Evolutionary conservation across 2,797 vertebrate species (phyloP), one percentile per base, ranked within the genome.

Genomic region (Tolypeutes matacus): DNA sequence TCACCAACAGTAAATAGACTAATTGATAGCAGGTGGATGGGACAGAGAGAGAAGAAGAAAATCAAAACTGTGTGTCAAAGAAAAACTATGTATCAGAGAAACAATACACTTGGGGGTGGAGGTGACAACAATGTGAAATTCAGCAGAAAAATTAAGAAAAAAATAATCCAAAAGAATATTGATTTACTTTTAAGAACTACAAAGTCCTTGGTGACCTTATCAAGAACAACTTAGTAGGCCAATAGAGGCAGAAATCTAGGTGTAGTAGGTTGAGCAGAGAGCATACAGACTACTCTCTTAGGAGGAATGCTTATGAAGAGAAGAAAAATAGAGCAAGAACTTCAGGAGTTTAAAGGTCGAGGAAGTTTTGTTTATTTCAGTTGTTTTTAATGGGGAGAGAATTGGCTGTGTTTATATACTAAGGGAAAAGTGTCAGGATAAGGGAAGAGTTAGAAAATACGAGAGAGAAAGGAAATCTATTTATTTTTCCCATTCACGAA

Each of bases 391-490:
- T 31, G 56, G 34, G 27, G 12, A 62, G 15, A 49, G 13, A 86
- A 78, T 0, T 39, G 9, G 77, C 53, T 83, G 36, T 12, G 49
- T 83, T 51, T 73, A 62, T 25, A 49, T 34, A 36, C 1, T 49
- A 6, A 69, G 13, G 11, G 60, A 10, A 91, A 29, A 76, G 6
- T 46, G 25, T 69, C 65, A 75, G 65, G 70, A 62, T n/a, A 60
- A 20, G 86, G 7, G 18, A 91, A 56, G 51, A 58, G 84, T 15
- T 21, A 94, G 65, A 93, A 69, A 95, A 75, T 87, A 62, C 10
- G 51, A 49, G 15, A 72, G 58, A 62, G 92, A 75, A 58, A 69
- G 46, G 36, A 92, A 75, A 84, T 56, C 3, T 5, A 64, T 46
- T 65, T 85, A 65, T 81, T 36, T 36, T 87, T 67, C 23, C 82